Base-by-base conservation (phyloP, 2,113 vertebrate species). In the Dromas ardeola region DNA sequence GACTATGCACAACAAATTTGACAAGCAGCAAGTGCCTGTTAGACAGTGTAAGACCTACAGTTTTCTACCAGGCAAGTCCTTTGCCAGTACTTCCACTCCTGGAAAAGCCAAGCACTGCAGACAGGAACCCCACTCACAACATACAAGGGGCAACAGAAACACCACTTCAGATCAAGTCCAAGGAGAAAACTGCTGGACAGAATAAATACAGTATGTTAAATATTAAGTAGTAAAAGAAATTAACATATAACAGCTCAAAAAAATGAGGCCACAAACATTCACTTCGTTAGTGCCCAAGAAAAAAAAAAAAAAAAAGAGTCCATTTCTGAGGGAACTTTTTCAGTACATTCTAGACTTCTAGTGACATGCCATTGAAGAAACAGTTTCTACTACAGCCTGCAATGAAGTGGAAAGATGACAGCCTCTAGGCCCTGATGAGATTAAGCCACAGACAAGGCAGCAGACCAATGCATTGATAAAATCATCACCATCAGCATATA, bases 361-460 rank as follows among this genome's bases (percentile, higher is more conserved):
- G 56, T 45, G 70, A 89, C 94, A 94, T 79, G 71, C 58, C 49
- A 69, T 56, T 89, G n/a, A 93, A 91, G 89, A 85, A 95, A 79
- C 6, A 79, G 61, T 30, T 81, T 81, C 81, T 70, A 87, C 89
- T 69, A 61, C 34, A 76, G 70, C n/a, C 49, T 85, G 77, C 61
- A 67, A 89, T 23, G 78, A 95, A 91, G 49, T 58, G 58, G 81
- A 87, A 93, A 52, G 78, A 89, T 32, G 81, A 87, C 10, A 1
- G 84, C 77, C 81, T 76, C 77, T 40, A 95, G 81, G 91, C 81
- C 90, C 49, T 9, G 18, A 81, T 0, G 8, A 83, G 78, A 93
- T 72, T 67, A 95, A 93, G 70, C 53, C 62, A 52, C 52, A 81
- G 52, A 73, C 87, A 91, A 96, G 40, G 52, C 84, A 95, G 83